Percentiles rank a stretch among this genome's conserved stretches.
These are phyloP conservation scores for Merodon equestris DNA, from an alignment of 2,888 invertebrate genomes.

Conservation along the genomic window DNA sequence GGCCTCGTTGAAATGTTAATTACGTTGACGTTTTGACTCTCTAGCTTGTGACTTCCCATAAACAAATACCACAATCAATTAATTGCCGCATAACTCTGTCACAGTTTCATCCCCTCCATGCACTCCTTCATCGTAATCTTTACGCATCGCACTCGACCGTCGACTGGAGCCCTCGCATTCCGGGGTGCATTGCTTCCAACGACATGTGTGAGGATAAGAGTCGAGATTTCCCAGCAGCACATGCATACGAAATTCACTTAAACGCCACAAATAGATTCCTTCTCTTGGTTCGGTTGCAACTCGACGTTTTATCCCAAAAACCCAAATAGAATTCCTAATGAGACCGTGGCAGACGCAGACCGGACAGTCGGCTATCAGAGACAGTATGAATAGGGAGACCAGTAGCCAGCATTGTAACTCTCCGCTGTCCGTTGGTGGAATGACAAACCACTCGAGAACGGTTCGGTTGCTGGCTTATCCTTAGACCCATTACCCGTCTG, in stretches of 20 bases:
- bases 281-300: constrained; percentile 2
- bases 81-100: constrained; percentile 64
- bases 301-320: constrained; percentile 56
- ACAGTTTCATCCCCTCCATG: constrained; percentile 28
- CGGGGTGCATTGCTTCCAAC: constrained; percentile 9
- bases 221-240: constrained; percentile 52
- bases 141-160: too few species aligned
- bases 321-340: constrained; percentile 64
- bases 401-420: constrained; percentile 30
- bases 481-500: constrained; percentile 59
- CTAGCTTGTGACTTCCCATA: constrained; percentile 34
- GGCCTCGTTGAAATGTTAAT: constrained; percentile 68
- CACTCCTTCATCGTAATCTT: constrained; percentile 16
- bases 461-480: constrained; percentile 50
- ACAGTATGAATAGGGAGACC: constrained; percentile 11
- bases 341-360: constrained; percentile 15
- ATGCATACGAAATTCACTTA: constrained; percentile 5
- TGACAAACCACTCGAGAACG: constrained; percentile 45
- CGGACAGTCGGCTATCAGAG: not conserved
- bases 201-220: constrained; percentile 48
- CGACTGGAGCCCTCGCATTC: constrained; percentile 37
- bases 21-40: constrained; percentile 59
- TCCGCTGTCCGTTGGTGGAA: constrained; percentile 36
- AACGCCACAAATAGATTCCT: constrained; percentile 58
- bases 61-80: constrained; percentile 66